phyloP scores from a whole-genome alignment of 2,888 invertebrate species.

The Suillia variegata region DNA sequence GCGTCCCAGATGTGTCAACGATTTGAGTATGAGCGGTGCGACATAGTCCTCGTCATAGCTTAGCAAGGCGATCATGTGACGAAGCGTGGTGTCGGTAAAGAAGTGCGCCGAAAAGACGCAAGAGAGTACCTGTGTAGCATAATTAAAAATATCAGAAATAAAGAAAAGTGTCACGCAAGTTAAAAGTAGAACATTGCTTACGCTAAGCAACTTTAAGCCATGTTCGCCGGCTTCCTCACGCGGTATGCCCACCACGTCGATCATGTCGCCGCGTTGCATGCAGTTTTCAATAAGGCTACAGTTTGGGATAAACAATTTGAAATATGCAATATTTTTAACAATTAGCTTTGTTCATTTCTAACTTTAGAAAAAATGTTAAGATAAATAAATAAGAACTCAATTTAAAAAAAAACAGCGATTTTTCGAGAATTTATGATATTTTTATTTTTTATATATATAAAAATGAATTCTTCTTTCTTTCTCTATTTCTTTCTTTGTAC shows the following conservation, averaged over 20 bases:
- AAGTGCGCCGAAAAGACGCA: conserved; percentile 94
- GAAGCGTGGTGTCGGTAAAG: conserved; percentile 81
- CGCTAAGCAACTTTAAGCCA: conserved; percentile 85
- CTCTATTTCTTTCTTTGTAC: too few relatives aligned
- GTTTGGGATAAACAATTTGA: background rate
- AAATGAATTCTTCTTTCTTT: too few relatives aligned
- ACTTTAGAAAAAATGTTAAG: too few relatives aligned
- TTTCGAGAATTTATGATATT: too few relatives aligned
- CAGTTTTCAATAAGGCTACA: conserved; percentile 69
- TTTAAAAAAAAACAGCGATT: too few relatives aligned
- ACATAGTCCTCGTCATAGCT: conserved; percentile 75
- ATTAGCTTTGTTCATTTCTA: too few relatives aligned
- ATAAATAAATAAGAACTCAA: too few relatives aligned
- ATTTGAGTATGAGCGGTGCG: conserved; percentile 80
- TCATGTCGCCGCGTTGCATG: conserved; percentile 71
- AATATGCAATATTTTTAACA: too few relatives aligned
- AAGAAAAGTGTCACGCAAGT: background rate
- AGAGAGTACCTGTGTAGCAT: conserved; percentile 71
- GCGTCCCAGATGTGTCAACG: conserved; percentile 86
- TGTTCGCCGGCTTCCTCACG: conserved; percentile 84
- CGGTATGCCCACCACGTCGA: conserved; percentile 79
- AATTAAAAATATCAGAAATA: too few relatives aligned
- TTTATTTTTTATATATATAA: too few relatives aligned
- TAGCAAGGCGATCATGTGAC: conserved; percentile 74
- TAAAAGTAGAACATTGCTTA: conserved; percentile 47